Base-by-base conservation (phyloP, 2,113 vertebrate genomes). In the Myotis lucifugus region DNA sequence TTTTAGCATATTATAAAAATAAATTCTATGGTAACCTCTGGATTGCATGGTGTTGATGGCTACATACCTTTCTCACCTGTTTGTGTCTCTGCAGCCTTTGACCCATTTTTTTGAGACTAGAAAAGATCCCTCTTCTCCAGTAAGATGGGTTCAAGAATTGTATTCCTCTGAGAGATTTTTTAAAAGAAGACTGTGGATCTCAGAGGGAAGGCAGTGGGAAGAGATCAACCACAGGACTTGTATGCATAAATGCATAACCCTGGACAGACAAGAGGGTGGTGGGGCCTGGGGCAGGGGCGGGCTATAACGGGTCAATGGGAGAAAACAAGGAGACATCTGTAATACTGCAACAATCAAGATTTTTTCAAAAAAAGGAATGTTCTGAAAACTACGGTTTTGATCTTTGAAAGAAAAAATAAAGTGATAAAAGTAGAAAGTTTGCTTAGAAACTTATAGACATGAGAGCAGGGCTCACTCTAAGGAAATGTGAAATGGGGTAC, bases 11-110 rank as follows among this genome's bases (percentile, higher is more conserved):
- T 32, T n/a, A 56, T 18, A 13, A 87, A 81, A 59, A 59, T 59
- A 40, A 59, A 67, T 79, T 82, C 3, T 12, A 2, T 5, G 6
- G 25, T 54, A 19, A 34, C 34, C 4, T 95, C 8, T 21, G 10
- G 3, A 46, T 37, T 27, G 0, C 1, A 17, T 6, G 0, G 5
- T 64, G 3, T n/a, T 67, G 50, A 72, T 81, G 64, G 8, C n/a
- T 14, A 1, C 1, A 14, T 1, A 10, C 21, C 6, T 14, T 40
- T 50, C 25, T 27, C 6, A n/a, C 2, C 5, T 46, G 23, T 3
- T 27, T 17, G 32, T 8, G 2, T 79, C 3, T 70, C 42, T 59
- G 18, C 1, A 27, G 14, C 6, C 5, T 46, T 50, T 52, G 17
- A n/a, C 37, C 7, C 8, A 15, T 32, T 66, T 76, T 40, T 40